These are phyloP conservation scores for Drosophila rufa DNA, from an alignment of 1,140 invertebrate species.

Conservation along the genomic window DNA sequence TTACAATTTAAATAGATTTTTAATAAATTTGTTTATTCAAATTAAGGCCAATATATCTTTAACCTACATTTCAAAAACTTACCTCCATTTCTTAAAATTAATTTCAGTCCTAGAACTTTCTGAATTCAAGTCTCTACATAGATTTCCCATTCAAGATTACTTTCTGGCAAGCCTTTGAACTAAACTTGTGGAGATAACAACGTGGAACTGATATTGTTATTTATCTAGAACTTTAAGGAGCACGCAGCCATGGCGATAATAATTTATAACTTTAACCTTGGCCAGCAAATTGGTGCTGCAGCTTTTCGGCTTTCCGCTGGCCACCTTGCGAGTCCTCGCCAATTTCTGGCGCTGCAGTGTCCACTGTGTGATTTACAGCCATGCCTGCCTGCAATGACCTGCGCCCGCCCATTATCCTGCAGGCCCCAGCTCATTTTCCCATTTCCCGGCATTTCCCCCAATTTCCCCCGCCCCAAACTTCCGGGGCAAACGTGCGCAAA, in stretches of 20 bases:
- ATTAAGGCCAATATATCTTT: not conserved
- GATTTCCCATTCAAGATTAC: not conserved
- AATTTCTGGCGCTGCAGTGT: conserved; percentile 56
- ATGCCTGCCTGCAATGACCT: conserved; percentile 66
- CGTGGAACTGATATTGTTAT: conserved; percentile 14
- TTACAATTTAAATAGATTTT: not conserved
- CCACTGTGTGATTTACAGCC: conserved; percentile 64
- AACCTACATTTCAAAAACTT: not conserved
- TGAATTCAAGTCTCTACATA: not conserved
- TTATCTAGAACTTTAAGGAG: conserved; percentile 25
- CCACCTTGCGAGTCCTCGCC: conserved; percentile 45
- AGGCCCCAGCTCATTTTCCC: not conserved
- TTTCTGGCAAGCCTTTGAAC: not conserved
- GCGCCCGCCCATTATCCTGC: conserved; percentile 26
- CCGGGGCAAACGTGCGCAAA: conserved; percentile 60
- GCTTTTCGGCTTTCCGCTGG: conserved; percentile 35
- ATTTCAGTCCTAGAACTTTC: not conserved
- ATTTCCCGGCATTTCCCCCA: not conserved
- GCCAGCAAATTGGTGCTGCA: conserved; percentile 47
- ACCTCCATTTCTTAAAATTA: not conserved
- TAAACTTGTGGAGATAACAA: not conserved
- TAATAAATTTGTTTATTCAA: not conserved
- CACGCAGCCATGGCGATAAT: conserved; percentile 34
- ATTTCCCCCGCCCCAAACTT: conserved; percentile 20
- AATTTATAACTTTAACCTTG: conserved; percentile 79